A percentile compares a stretch with the other conserved stretches of the same genome.
Evolutionary conservation across 2,888 invertebrate genomes (phyloP).

Genomic region (Apotomis turbidana): DNA sequence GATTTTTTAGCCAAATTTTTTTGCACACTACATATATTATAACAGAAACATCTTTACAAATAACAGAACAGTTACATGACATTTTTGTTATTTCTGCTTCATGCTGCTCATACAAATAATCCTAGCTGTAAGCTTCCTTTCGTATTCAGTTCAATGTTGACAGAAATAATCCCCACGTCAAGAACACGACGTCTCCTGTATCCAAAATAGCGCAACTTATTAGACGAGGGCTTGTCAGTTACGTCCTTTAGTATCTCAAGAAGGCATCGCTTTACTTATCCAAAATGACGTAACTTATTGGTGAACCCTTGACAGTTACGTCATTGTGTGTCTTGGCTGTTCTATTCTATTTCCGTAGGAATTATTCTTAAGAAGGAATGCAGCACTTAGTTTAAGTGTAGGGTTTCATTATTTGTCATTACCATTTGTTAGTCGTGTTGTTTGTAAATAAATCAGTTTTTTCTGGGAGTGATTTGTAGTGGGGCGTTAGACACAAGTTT

Average conservation of each 20-base stretch:
- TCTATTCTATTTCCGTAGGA: slow-evolving; percentile 47
- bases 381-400: slow-evolving; percentile 40
- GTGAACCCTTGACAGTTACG: background rate
- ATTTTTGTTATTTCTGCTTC: too few relatives aligned
- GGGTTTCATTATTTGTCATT: slow-evolving; percentile 41
- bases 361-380: slow-evolving; percentile 47
- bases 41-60: too few relatives aligned
- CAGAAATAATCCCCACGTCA: slow-evolving; percentile 38
- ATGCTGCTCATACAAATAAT: slow-evolving; percentile 28
- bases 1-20: too few relatives aligned
- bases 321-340: background rate
- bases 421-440: slow-evolving; percentile 36
- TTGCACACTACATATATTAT: too few relatives aligned
- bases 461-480: slow-evolving; percentile 4
- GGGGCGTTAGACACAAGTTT: background rate
- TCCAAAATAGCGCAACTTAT: background rate
- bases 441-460: slow-evolving; percentile 31
- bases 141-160: slow-evolving; percentile 29
- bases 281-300: background rate
- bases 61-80: too few relatives aligned
- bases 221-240: background rate
- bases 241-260: background rate
- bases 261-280: too few relatives aligned
- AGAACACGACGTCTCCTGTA: background rate
- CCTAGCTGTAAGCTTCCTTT: slow-evolving; percentile 45